Percentiles rank a stretch among this genome's conserved stretches.
These are phyloP conservation scores for Crotalus viridis DNA, from an alignment of 2,113 vertebrate genomes.

Conservation along the genomic window DNA sequence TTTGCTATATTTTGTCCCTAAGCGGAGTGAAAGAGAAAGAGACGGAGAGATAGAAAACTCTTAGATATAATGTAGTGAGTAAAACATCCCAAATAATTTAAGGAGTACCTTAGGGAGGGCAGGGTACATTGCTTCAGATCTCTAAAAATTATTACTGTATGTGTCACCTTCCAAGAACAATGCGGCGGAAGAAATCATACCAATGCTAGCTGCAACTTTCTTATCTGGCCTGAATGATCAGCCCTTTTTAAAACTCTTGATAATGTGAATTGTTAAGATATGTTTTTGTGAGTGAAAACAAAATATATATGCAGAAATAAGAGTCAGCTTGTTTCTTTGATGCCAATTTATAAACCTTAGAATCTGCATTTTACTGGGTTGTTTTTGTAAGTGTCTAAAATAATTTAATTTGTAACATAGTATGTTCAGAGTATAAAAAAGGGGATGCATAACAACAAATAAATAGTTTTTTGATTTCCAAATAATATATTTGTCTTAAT, in stretches of 20 bases:
- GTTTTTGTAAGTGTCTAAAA: neutral
- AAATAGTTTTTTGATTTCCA: neutral
- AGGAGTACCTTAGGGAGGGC: neutral
- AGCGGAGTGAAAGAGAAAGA: neutral
- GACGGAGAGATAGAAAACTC: neutral
- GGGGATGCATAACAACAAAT: neutral
- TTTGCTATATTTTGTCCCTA: neutral
- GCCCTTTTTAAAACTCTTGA: neutral
- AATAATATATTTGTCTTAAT: neutral
- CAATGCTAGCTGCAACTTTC: neutral
- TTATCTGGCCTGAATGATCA: neutral
- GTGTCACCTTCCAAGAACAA: neutral
- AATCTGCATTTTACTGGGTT: neutral
- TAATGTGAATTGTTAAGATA: neutral
- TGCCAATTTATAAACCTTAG: neutral
- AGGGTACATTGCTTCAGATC: neutral
- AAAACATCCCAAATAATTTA: neutral
- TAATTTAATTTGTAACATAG: neutral
- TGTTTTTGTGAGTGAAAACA: neutral
- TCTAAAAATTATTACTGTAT: neutral
- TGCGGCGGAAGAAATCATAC: neutral
- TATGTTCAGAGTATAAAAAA: neutral
- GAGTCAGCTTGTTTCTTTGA: neutral
- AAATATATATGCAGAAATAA: neutral
- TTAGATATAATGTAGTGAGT: neutral